Base-by-base conservation (phyloP, 2,888 invertebrate genomes). In the Tortrix viridana region DNA sequence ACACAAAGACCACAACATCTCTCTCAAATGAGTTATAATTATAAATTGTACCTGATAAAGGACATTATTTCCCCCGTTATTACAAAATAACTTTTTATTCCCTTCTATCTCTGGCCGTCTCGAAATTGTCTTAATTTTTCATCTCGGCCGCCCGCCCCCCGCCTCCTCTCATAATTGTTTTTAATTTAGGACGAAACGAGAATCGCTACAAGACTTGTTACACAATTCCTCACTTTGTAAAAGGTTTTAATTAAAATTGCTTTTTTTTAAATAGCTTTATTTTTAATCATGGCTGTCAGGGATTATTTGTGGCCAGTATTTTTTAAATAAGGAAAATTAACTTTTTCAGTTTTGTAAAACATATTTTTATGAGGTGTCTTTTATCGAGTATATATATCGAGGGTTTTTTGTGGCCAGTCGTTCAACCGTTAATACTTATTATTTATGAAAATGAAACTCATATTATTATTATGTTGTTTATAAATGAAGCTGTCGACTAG, bases 111-210 rank as follows among this genome's bases (percentile, higher is more conserved):
- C 52, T 79, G 72, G 75, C 84, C 82, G 62, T 57, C 62, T 62
- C 81, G 76, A 89, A 89, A 90, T 90, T 89, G 90, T 90, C 85
- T 89, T 91, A 91, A 91, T 90, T 91, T 91, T 91, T 91, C 91
- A 91, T 90, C 81, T 88, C 86, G 78, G 67, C 74, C 69, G 68
- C 77, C 78, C 76, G 71, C 78, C 74, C 71, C 71, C 70, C 66
- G 69, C 43, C 56, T 60, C 70, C 68, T 72, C 77, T 80, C 84
- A 85, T 90, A 90, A 90, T 91, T 91, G 90, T 90, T 90, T 89
- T 90, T 91, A 90, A 90, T 89, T 91, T 89, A 84, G 83, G 80
- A 79, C 77, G 77, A 84, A 84, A 81, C 81, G 83, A 81, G 80
- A 81, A 76, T 76, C 75, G 77, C 71, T 73, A 76, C 76, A 75